These are phyloP conservation scores for Tauraco erythrolophus DNA, from an alignment of 2,113 vertebrate genomes.

Conservation along the genomic window DNA sequence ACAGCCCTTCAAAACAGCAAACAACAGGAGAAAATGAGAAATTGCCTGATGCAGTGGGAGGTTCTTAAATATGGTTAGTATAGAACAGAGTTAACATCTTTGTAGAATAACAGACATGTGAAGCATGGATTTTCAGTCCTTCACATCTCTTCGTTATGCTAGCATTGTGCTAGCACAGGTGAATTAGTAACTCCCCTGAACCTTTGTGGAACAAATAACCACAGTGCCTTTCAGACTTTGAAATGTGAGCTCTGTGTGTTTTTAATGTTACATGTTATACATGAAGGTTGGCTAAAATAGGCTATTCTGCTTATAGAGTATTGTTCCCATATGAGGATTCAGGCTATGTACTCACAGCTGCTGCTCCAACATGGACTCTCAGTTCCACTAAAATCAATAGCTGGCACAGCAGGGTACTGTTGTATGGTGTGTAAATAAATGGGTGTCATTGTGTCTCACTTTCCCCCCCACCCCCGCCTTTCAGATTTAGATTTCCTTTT, in stretches of 20 bases:
- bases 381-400: slow-evolving; percentile 34
- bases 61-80: slow-evolving; percentile 4
- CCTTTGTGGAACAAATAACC: neutral
- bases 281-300: slow-evolving; percentile 36
- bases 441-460: slow-evolving; percentile 40
- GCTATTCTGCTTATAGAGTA: slow-evolving; percentile 39
- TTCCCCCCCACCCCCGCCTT: neutral
- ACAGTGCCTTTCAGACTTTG: neutral
- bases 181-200: neutral
- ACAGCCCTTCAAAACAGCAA: neutral
- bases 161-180: neutral
- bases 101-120: neutral
- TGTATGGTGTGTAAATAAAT: slow-evolving; percentile 58
- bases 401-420: slow-evolving; percentile 2
- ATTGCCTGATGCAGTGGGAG: neutral
- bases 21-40: neutral
- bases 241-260: neutral
- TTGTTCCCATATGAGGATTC: slow-evolving; percentile 11
- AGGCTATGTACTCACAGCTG: slow-evolving; percentile 33
- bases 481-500: slow-evolving; percentile 60
- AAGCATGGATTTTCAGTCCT: slow-evolving; percentile 10
- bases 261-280: slow-evolving; percentile 1
- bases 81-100: slow-evolving; percentile 5
- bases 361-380: neutral
- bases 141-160: neutral